These are phyloP conservation scores for Pelecanoides urinatrix DNA, from an alignment of 2,113 vertebrate genomes.

Conservation along the genomic window DNA sequence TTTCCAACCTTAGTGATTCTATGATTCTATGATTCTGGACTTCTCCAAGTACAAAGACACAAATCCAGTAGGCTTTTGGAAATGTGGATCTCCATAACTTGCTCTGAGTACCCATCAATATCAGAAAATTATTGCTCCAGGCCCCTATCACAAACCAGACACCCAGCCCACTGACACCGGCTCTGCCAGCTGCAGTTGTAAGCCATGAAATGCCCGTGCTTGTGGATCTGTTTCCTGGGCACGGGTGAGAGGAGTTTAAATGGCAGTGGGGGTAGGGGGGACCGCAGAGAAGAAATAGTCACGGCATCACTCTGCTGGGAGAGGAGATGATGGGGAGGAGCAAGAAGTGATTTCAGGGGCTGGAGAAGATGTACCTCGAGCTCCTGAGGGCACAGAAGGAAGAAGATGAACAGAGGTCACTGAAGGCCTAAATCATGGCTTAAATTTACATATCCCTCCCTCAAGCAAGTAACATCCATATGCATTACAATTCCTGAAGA, in stretches of 20 bases:
- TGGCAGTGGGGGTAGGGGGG: not conserved
- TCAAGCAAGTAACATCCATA: not conserved
- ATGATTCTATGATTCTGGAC: no score
- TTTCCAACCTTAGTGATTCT: no score
- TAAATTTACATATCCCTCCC: not conserved
- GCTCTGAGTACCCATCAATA: no score
- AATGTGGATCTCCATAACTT: no score
- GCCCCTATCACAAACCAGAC: no score
- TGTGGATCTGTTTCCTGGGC: not conserved
- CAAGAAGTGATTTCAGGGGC: not conserved
- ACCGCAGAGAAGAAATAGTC: not conserved
- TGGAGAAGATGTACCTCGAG: not conserved
- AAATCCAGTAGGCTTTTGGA: not conserved
- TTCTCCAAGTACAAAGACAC: not conserved
- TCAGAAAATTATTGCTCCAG: not conserved
- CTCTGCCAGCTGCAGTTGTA: not conserved
- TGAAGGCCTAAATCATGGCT: not conserved
- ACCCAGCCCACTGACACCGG: accelerated
- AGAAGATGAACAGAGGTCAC: not conserved
- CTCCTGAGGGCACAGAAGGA: not conserved
- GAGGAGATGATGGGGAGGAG: not conserved
- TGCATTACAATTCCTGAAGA: not conserved
- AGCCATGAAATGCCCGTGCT: accelerated
- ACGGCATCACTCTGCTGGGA: accelerated
- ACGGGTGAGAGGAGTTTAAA: not conserved